A percentile compares a stretch with the other conserved stretches of the same genome.
Conservation (phyloP, 2,888 invertebrate species). For the Macropis europaea region DNA sequence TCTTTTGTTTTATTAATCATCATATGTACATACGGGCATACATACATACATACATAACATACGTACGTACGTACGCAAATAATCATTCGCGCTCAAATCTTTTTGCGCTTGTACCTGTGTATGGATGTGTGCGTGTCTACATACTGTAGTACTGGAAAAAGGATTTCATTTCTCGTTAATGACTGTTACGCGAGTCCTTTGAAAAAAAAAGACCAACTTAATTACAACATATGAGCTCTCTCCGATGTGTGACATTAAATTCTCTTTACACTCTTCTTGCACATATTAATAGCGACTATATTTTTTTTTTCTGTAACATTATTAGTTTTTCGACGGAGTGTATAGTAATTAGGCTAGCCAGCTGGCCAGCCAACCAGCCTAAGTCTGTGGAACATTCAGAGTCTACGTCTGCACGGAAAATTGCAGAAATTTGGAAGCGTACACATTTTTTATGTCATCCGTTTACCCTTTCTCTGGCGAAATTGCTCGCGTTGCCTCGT, state of each 20-base stretch:
- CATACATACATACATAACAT: conserved; percentile 50
- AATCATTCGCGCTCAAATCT: conserved; percentile 27
- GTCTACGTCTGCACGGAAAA: conserved; percentile 48
- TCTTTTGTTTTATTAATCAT: conserved; percentile 65
- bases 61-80: conserved; percentile 40
- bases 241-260: conserved; percentile 22
- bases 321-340: conserved; percentile 55
- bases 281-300: conserved; percentile 39
- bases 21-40: conserved; percentile 67
- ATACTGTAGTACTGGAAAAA: conserved; percentile 45
- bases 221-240: conserved; percentile 44
- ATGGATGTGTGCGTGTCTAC: conserved; percentile 53
- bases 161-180: conserved; percentile 14
- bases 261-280: conserved; percentile 33
- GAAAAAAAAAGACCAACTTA: conserved; percentile 6
- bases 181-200: conserved; percentile 21
- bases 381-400: conserved; percentile 50
- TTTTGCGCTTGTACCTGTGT: conserved; percentile 41
- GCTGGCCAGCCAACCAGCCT: conserved; percentile 44
- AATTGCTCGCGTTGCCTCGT: no score
- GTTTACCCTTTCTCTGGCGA: conserved; percentile 17
- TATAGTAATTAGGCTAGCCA: conserved; percentile 46
- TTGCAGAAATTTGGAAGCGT: conserved; percentile 53
- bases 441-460: conserved; percentile 28
- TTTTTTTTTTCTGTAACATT: conserved; percentile 47